These are phyloP conservation scores for Anguilla megastoma DNA, from an alignment of 2,797 vertebrate genomes.

Conservation along the genomic window DNA sequence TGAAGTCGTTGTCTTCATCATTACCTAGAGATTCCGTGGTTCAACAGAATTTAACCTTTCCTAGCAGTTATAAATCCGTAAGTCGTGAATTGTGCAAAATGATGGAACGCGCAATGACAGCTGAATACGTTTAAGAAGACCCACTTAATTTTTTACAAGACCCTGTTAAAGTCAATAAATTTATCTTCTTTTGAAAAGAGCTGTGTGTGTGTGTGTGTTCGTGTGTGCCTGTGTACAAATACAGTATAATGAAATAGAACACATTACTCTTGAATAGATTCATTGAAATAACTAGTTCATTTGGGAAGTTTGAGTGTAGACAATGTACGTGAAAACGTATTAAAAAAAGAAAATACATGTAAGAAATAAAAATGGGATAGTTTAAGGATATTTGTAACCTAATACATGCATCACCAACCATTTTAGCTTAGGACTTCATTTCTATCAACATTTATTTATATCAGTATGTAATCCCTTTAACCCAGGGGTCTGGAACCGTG, in stretches of 20 bases:
- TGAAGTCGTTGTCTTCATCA: conserved; percentile 7
- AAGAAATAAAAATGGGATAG: neutral
- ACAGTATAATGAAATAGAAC: neutral
- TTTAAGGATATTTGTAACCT: neutral
- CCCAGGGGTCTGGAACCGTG: neutral
- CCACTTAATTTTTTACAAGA: neutral
- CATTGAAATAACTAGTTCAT: neutral
- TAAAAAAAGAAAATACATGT: neutral
- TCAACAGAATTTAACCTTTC: neutral
- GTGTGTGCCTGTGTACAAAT: neutral
- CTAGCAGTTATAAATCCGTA: neutral
- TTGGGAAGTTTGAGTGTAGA: neutral
- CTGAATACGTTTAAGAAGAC: neutral
- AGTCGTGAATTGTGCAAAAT: conserved; percentile 5
- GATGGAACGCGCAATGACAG: neutral
- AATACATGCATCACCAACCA: no score
- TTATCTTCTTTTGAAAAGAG: neutral
- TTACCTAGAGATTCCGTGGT: neutral
- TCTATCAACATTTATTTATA: no score
- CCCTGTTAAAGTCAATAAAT: neutral
- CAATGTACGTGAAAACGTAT: neutral
- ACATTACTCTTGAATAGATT: neutral
- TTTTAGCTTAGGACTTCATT: neutral
- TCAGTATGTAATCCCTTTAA: neutral
- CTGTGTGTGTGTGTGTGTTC: neutral